Evolutionary conservation across 2,797 vertebrate genomes (phyloP).

Genomic region (Artibeus lituratus): DNA sequence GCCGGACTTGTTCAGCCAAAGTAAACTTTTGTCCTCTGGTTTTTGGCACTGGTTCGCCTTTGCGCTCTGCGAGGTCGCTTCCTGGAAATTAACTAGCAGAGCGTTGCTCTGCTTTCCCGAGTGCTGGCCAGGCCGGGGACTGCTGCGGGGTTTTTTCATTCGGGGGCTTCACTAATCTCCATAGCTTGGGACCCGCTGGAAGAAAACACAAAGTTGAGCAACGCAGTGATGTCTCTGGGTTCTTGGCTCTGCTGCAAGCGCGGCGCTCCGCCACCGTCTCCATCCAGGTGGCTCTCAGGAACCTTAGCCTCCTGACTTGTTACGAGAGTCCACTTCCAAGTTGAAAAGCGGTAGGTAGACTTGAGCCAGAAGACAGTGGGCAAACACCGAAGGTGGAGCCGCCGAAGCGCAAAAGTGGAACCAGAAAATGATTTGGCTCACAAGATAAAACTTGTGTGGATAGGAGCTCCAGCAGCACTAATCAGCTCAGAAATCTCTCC

Average conservation of each 20-base stretch:
- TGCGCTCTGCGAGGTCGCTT: background rate
- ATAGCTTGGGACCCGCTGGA: background rate
- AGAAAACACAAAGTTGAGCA: background rate
- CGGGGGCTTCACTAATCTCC: background rate
- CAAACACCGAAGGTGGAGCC: background rate
- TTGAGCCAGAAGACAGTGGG: background rate
- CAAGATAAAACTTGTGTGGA: background rate
- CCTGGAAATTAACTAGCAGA: background rate
- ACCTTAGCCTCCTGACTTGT: background rate
- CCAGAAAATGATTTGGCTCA: background rate
- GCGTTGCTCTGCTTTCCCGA: background rate
- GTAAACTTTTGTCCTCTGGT: conserved; percentile 41
- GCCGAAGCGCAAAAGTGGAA: background rate
- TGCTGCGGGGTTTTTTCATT: background rate
- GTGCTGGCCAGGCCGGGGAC: background rate
- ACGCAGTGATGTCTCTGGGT: background rate
- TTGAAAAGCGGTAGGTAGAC: background rate
- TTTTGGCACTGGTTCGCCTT: background rate
- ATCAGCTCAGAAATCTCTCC: background rate
- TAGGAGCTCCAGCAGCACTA: background rate
- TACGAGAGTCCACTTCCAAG: background rate
- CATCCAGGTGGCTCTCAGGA: background rate
- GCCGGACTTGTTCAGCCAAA: background rate
- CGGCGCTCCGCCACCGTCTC: background rate
- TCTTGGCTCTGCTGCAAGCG: background rate